Base-by-base conservation (phyloP, 2,113 vertebrate species). In the Phylloscopus whistleri region DNA sequence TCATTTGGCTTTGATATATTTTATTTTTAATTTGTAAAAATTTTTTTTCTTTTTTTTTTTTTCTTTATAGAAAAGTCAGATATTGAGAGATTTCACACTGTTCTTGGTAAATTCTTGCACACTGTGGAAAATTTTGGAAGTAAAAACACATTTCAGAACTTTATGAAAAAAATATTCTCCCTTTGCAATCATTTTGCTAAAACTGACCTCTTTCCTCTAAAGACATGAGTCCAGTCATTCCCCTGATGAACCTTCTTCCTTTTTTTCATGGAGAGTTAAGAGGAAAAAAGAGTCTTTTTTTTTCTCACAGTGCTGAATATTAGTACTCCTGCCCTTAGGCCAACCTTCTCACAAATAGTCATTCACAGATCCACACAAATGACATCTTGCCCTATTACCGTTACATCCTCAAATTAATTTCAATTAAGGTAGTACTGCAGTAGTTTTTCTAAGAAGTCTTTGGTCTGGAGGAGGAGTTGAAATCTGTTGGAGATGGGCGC, bases 121-220 rank as follows among this genome's bases (percentile, higher is more conserved):
- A 22, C 4, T 69, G 16, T 53, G 24, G 59, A 90, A 90, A 87
- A 49, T 26, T 59, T 8, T 46, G 4, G 5, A 55, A 2, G 2
- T 3, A 21, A 51, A 59, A 20, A 4, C 2, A 24, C 2, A 1
- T 69, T 73, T 78, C 21, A 41, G 16, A 64, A 83, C 0, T 26
- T 69, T 9, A 19, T 44, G 28, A 49, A 35, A 39, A 92, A 53
- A 68, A 48, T 31, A 48, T 27, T 70, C 9, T 14, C 1, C 43
- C 27, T 48, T 82, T 90, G 12, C 7, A 58, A 24, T 43, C 4
- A 14, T 53, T 78, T 81, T 81, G 18, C 27, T 66, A 23, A 81
- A 81, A 59, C 33, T 48, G 7, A 2, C 7, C 13, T 39, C 10
- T 81, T 76, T 62, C 20, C 2, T 72, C 13, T 41, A 33, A 3